A percentile compares a stretch with the other conserved stretches of the same genome.
Conservation (phyloP, 2,888 invertebrate species). For the Leistus spinibarbis region DNA sequence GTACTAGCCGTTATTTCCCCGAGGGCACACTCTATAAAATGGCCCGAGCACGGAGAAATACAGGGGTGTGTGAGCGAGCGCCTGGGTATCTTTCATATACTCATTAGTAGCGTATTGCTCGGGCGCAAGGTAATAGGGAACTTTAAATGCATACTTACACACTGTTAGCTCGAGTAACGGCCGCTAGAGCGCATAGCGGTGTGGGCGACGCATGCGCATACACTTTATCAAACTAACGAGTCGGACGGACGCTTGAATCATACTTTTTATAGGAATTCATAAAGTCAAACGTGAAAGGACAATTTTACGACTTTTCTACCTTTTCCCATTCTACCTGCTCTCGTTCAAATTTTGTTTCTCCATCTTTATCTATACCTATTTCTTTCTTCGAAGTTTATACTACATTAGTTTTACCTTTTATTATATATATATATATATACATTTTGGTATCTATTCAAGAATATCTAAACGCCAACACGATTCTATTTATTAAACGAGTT, state of each 20-base stretch:
- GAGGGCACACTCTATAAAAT: not conserved
- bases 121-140: conserved; percentile 15
- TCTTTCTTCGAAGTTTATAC: no score
- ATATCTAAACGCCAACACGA: no score
- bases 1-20: not conserved
- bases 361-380: no score
- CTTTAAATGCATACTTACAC: conserved; percentile 33
- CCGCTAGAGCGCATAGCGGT: not conserved
- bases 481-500: no score
- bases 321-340: not conserved
- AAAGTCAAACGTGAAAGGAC: not conserved
- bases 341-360: no score
- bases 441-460: no score
- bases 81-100: conserved; percentile 4
- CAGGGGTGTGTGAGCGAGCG: not conserved
- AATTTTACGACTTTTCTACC: not conserved
- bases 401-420: no score
- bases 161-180: not conserved
- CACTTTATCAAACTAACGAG: not conserved
- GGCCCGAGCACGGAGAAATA: not conserved
- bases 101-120: conserved; percentile 23
- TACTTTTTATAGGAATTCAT: not conserved
- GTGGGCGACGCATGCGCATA: not conserved
- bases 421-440: no score
- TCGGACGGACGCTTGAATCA: not conserved